Conservation (phyloP, 2,888 invertebrate species). For the Drosophila mayaguana region DNA sequence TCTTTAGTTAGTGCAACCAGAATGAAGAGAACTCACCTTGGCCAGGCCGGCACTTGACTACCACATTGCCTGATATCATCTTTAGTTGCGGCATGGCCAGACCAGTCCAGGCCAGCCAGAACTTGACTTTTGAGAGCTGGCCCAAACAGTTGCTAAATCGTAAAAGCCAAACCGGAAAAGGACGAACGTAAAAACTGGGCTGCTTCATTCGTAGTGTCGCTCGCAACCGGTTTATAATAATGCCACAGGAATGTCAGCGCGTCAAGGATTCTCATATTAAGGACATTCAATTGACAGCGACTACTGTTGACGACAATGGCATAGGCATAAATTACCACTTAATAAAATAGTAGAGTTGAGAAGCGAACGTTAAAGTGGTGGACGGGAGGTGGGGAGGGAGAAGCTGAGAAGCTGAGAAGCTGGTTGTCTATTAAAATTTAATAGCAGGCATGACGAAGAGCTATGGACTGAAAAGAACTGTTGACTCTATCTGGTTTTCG, state of each 20-base stretch:
- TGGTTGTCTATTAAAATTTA: conserved; percentile 6
- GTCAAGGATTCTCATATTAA: conserved; percentile 27
- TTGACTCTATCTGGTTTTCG: neutral
- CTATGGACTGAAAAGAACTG: neutral
- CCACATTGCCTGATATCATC: conserved; percentile 34
- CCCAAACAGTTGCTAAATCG: conserved; percentile 28
- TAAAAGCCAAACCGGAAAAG: conserved; percentile 26
- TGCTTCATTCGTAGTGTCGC: conserved; percentile 24
- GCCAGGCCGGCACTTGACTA: conserved; percentile 7
- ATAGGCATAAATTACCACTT: conserved; percentile 29
- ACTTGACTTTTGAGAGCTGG: conserved; percentile 20
- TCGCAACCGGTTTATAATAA: conserved; percentile 36
- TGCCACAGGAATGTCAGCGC: conserved; percentile 53
- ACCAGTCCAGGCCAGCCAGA: conserved; percentile 1
- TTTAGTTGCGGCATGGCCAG: conserved; percentile 7
- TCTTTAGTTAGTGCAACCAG: conserved; percentile 11
- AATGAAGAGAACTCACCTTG: conserved; percentile 29
- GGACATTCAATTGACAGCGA: conserved; percentile 32
- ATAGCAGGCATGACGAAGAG: neutral
- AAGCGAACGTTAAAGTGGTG: neutral
- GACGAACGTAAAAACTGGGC: conserved; percentile 18
- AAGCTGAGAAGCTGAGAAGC: neutral
- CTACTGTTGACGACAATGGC: conserved; percentile 19
- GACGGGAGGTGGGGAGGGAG: no score
- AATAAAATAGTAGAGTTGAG: conserved; percentile 7